phyloP scores from a whole-genome alignment of 1,140 invertebrate species.

The Drosophila pectinifera region DNA sequence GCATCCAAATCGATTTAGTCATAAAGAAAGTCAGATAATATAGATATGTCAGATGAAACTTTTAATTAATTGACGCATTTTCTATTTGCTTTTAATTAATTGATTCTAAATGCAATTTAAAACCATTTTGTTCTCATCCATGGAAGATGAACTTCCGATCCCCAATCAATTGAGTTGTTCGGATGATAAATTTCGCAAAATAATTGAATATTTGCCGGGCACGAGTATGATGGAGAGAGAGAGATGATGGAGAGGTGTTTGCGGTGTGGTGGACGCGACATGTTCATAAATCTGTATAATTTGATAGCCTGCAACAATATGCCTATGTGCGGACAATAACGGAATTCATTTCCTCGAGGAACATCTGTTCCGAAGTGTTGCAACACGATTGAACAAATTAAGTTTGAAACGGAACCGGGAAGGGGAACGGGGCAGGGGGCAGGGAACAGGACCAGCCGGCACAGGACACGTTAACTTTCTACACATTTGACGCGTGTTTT shows the following conservation, averaged over 20 bases:
- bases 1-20: no score
- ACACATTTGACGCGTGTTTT: constrained; percentile 50
- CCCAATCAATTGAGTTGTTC: constrained; percentile 28
- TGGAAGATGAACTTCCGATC: constrained; percentile 60
- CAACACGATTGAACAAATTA: constrained; percentile 72
- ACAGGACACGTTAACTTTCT: constrained; percentile 38
- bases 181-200: constrained; percentile 60
- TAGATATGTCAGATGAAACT: no score
- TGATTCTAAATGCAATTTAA: constrained; percentile 6
- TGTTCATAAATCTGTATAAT: constrained; percentile 37
- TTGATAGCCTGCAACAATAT: constrained; percentile 24
- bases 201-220: constrained; percentile 64
- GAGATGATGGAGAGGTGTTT: not conserved
- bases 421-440: not conserved
- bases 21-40: no score
- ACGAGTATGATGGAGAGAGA: not conserved
- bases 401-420: constrained; percentile 29
- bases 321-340: constrained; percentile 38
- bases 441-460: constrained; percentile 10
- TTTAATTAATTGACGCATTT: no score
- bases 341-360: constrained; percentile 69
- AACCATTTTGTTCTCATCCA: constrained; percentile 23
- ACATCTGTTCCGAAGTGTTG: constrained; percentile 73
- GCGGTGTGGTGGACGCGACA: not conserved
- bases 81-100: no score